Evolutionary conservation across 37 sponge, comb jelly and placozoan genomes (phyloP), one percentile per base, ranked within the genome.

Genomic region (Diacarnus erythraeanus): DNA sequence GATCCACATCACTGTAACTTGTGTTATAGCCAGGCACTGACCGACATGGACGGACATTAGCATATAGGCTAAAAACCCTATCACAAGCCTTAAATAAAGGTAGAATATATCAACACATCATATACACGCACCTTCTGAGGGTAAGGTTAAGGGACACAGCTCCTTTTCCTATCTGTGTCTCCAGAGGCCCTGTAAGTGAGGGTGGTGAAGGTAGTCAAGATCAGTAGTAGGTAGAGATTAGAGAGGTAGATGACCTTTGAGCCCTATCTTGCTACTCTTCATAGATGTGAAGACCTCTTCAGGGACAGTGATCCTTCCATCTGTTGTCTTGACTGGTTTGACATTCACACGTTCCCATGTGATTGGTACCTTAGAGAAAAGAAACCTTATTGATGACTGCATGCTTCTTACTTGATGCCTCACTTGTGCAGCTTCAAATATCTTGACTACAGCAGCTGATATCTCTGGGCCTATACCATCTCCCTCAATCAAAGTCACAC

Each of bases 401-500:
- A 38, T 2, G 42, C 80, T 38, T 0, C 22, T 37, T 34, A 22
- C n/a, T 21, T 5, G 35, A 5, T 35, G 21, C 72, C 74, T 31
- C 34, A 94, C 91, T 54, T 89, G 64, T 8, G 97, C 99, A 63
- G 97, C 97, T 42, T 80, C 83, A 77, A 98, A 98, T 25, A 98
- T 90, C 42, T 95, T 81, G 43, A 90, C 68, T 0, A 98, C 99
- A 29, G 99, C 95, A 47, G 70, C 43, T 41, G 99, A 96, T 64
- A 98, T 98, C 60, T 98, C 97, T 1, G 97, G 97, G 12, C 99
- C 99, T 44, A 98, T 96, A 0, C 99, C 99, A 89, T 98, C 99
- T 31, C 99, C 99, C 25, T 92, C 87, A 34, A 98, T 94, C 31
- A 98, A 74, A 15, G 99, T 98, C 10, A 98, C 88, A 67, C 77